These are phyloP conservation scores for Neosilurus hyrtlii DNA, from an alignment of 2,797 vertebrate genomes.

Conservation along the genomic window DNA sequence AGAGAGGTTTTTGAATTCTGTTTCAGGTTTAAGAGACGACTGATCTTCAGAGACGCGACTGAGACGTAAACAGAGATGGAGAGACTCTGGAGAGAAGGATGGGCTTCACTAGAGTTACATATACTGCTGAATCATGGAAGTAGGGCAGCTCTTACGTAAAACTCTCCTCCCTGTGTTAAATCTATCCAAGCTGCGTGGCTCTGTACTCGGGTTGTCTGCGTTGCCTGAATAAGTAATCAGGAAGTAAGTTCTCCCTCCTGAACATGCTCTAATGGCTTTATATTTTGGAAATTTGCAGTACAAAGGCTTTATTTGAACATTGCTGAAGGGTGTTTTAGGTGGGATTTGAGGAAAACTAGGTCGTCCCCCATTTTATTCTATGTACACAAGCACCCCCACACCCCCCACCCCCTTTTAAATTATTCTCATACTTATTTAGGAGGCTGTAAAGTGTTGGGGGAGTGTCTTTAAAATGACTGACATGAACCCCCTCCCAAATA, in stretches of 20 bases:
- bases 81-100: slow-evolving; percentile 28
- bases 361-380: background rate
- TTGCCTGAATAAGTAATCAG: slow-evolving; percentile 57
- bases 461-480: background rate
- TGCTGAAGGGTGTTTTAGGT: background rate
- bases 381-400: background rate
- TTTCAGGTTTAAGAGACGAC: slow-evolving; percentile 32
- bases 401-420: background rate
- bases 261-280: slow-evolving; percentile 34
- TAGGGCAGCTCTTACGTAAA: slow-evolving; percentile 59
- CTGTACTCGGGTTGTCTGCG: slow-evolving; percentile 33
- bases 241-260: slow-evolving; percentile 47
- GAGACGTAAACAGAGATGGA: slow-evolving; percentile 36
- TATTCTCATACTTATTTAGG: background rate
- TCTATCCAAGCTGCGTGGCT: slow-evolving; percentile 43
- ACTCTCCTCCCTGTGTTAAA: slow-evolving; percentile 43
- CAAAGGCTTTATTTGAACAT: slow-evolving; percentile 26
- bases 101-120: slow-evolving; percentile 26
- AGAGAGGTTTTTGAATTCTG: slow-evolving; percentile 31
- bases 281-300: slow-evolving; percentile 1
- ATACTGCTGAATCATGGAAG: slow-evolving; percentile 54
- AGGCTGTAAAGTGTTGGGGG: background rate
- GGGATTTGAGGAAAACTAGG: background rate
- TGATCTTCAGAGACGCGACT: slow-evolving; percentile 28
- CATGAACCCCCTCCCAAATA: no score